Evolutionary conservation across 2,888 invertebrate species (phyloP), one percentile per base, ranked within the genome.

Genomic region (Chesias legatella): DNA sequence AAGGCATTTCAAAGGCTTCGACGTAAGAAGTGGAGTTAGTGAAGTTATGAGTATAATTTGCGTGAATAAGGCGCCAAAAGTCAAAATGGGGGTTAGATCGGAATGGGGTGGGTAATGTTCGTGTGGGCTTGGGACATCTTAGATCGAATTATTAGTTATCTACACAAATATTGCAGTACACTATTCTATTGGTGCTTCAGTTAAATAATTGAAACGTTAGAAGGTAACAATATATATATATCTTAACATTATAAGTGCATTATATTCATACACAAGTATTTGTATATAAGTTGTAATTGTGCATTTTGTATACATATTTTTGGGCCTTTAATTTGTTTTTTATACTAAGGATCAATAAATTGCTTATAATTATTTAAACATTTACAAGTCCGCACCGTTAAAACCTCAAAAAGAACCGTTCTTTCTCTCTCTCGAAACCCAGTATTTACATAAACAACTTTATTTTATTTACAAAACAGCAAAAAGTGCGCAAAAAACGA

Each of bases 401-500:
- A 38, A 38, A 45, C 30, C 45, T 45, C 45, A 68, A 75, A 69
- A 63, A 55, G 61, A 69, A 69, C 59, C 56, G 51, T 64, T 78
- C 71, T 76, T 75, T 73, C 64, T 66, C 60, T 76, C 76, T 73
- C 64, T 66, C 60, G 62, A 58, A 58, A 64, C 51, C 67, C 68
- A 63, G 63, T 82, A 78, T 48, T 64, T 61, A 65, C 62, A 64
- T 63, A 67, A 68, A 68, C 67, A 64, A 63, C 58, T 67, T 63
- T 73, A 44, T 48, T 44, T 63, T 82, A 84, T 83, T 72, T 83
- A 84, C 80, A 84, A 69, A 76, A 75, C 73, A 85, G 85, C 85
- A 83, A 85, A 83, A 76, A 85, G 86, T 86, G 86, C 86, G 78
- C 83, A 84, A 83, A 79, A 84, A 85, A 84, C 79, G 78, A 79